Conservation (phyloP, 1,140 invertebrate species). For the Lasioglossum albipes region DNA sequence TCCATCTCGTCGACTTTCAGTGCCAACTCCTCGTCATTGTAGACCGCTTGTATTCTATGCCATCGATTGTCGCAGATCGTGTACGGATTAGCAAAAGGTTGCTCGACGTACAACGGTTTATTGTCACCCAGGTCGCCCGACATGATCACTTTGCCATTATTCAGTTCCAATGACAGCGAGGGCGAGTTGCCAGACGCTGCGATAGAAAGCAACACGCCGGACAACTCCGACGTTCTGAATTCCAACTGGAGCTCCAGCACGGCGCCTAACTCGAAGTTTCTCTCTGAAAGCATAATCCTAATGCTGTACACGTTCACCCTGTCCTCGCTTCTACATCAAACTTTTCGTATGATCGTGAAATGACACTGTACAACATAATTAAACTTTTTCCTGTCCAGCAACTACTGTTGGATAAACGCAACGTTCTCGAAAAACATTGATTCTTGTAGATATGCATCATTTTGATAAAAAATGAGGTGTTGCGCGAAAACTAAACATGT, state of each 20-base stretch:
- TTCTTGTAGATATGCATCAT: too few species aligned
- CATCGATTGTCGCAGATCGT: slow-evolving; percentile 92
- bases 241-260: slow-evolving; percentile 88
- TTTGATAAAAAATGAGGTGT: too few species aligned
- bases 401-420: too few species aligned
- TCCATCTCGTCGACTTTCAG: slow-evolving; percentile 86
- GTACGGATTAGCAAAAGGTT: slow-evolving; percentile 83
- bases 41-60: slow-evolving; percentile 90
- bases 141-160: slow-evolving; percentile 88
- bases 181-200: slow-evolving; percentile 83
- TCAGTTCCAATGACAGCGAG: slow-evolving; percentile 87
- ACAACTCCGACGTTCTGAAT: slow-evolving; percentile 90
- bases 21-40: slow-evolving; percentile 85
- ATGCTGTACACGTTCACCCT: too few species aligned
- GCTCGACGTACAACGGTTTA: slow-evolving; percentile 81
- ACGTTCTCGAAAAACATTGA: too few species aligned
- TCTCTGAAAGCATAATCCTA: slow-evolving; percentile 78
- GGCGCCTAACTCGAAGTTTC: slow-evolving; percentile 85
- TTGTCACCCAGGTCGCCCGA: slow-evolving; percentile 85
- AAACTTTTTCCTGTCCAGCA: too few species aligned
- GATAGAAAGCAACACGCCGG: slow-evolving; percentile 89
- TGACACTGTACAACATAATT: too few species aligned
- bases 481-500: too few species aligned
- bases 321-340: too few species aligned
- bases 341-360: too few species aligned